Evolutionary conservation across 2,797 vertebrate genomes (phyloP).

Genomic region (Pelochelys cantorii): DNA sequence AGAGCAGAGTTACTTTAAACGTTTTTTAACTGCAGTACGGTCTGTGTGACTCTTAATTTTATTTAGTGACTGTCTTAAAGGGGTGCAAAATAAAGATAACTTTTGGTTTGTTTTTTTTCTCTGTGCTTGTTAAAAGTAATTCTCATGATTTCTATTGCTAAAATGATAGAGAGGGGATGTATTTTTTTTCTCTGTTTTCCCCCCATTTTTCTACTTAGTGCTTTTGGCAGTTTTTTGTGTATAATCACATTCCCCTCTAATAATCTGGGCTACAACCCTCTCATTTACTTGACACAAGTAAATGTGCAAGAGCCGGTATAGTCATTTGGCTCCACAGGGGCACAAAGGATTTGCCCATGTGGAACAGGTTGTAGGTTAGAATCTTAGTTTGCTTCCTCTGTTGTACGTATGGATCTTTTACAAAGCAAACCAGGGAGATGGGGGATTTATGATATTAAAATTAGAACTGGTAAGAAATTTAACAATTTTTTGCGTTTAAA

Average conservation of each 20-base stretch:
- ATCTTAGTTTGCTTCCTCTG: not conserved
- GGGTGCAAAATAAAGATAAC: not conserved
- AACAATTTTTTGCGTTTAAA: not conserved
- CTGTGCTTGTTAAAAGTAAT: not conserved
- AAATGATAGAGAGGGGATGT: not conserved
- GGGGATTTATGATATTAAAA: not conserved
- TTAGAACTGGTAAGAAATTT: fast-evolving
- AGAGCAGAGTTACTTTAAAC: not conserved
- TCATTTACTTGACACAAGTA: not conserved
- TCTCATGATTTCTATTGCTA: not conserved
- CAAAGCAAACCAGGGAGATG: not conserved
- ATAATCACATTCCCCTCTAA: not conserved
- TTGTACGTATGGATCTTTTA: not conserved
- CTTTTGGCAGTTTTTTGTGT: not conserved
- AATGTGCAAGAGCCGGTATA: not conserved
- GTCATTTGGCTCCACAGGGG: not conserved
- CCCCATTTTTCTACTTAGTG: not conserved
- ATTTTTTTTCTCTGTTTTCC: not conserved
- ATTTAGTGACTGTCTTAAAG: not conserved
- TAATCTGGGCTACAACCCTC: not conserved
- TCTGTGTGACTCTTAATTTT: not conserved
- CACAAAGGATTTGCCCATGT: not conserved
- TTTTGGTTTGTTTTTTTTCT: not conserved
- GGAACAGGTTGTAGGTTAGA: not conserved
- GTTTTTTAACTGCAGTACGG: not conserved